phyloP scores from a whole-genome alignment of 2,113 vertebrate genomes.

The Phodopus roborovskii region DNA sequence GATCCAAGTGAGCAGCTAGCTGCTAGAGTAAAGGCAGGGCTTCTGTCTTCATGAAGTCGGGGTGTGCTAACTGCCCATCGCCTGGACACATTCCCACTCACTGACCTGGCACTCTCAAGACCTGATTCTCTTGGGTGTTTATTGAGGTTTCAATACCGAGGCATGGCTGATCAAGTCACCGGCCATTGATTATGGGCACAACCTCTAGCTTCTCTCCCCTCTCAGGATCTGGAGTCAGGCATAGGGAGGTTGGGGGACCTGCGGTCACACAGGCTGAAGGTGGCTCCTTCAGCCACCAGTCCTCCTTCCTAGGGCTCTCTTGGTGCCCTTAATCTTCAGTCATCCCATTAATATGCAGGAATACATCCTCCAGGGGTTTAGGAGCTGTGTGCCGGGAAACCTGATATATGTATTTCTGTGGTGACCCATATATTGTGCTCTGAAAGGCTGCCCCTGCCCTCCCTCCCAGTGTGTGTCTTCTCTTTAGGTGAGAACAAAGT shows the following conservation, averaged over 20 bases:
- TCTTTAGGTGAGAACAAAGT: not conserved
- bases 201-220: not conserved
- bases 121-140: not conserved
- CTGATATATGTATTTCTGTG: not conserved
- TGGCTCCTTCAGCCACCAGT: not conserved
- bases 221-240: not conserved
- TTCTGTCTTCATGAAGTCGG: not conserved
- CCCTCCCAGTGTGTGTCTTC: fast-evolving
- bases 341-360: not conserved
- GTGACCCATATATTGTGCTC: not conserved
- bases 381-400: not conserved
- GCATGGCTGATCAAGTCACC: not conserved
- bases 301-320: not conserved
- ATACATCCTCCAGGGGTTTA: not conserved
- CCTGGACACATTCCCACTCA: not conserved
- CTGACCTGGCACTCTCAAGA: not conserved
- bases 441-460: not conserved
- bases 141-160: not conserved
- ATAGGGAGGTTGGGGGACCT: not conserved
- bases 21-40: not conserved
- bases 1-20: not conserved
- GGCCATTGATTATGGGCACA: not conserved
- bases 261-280: not conserved
- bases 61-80: not conserved
- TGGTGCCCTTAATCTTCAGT: not conserved